Base-by-base conservation (phyloP, 2,888 invertebrate genomes). In the Folsomia candida region DNA sequence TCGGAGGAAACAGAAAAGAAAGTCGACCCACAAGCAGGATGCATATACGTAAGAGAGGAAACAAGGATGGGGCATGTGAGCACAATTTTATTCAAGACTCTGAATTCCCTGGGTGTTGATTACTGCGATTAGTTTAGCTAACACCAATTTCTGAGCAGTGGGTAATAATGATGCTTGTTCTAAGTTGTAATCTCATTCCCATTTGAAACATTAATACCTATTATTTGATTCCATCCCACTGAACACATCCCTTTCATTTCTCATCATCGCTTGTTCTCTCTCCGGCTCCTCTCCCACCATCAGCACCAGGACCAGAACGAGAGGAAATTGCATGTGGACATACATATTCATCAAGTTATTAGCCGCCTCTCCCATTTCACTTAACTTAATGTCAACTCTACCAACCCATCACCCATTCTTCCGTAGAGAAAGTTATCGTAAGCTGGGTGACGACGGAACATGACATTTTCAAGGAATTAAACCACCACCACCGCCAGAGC, bases 191-290 rank as follows among this genome's bases (percentile, higher is more conserved):
- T 75, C 75, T 73, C 71, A 73, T 75, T 75, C 73, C 73, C 75
- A 75, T 75, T 75, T 75, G 65, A 51, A 73, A 71, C 73, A 75
- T 75, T 75, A 75, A 75, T 75, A 75, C 75, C 75, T 69, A 75
- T 75, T 75, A 75, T 75, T 75, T 73, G 71, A 73, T 75, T 75
- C 75, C 75, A 73, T 71, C 65, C 66, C 67, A 75, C 67, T 75
- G 68, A 73, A 65, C 68, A 69, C 71, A 75, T 75, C 75, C 75
- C 73, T 73, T 71, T 75, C 73, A 73, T 74, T 74, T 74, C 72
- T 70, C 68, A 70, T 75, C 69, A 73, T 75, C n/a, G n/a, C n/a
- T n/a, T 68, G 68, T 72, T 66, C 67, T 57, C 54, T 29, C 51
- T 75, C 75, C 75, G 71, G 71, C 70, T 75, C 73, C 71, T 74